Evolutionary conservation across 2,888 invertebrate genomes (phyloP).

Genomic region (Pachycephus smyrnensis): DNA sequence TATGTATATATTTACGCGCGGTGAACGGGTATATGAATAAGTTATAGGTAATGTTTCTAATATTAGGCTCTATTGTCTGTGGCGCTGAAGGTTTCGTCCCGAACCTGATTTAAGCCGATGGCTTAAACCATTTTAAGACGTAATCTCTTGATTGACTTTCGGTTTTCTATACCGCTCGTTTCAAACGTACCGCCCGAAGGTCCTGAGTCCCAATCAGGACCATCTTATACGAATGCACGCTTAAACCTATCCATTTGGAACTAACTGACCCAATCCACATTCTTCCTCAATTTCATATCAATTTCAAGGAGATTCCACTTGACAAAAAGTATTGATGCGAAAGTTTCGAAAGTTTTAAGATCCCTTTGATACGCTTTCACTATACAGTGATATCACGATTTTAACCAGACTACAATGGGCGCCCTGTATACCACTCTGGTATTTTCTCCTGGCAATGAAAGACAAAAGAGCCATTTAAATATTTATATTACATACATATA

Average conservation of each 20-base stretch:
- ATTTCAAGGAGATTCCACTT: neutral
- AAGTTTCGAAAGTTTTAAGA: constrained; percentile 1
- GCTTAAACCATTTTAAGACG: constrained; percentile 8
- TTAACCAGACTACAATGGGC: neutral
- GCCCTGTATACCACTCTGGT: neutral
- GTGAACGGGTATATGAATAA: constrained; percentile 16
- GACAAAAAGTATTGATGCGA: neutral
- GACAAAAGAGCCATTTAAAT: no score
- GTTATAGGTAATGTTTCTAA: constrained; percentile 21
- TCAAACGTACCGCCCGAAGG: neutral
- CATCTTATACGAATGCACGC: neutral
- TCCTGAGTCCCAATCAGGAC: neutral
- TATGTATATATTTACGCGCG: neutral
- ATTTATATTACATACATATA: neutral
- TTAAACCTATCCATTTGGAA: neutral
- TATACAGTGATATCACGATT: neutral
- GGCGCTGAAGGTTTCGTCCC: constrained; percentile 10
- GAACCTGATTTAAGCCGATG: constrained; percentile 17
- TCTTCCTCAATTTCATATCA: neutral
- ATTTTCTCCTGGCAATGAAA: no score
- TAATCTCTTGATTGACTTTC: constrained; percentile 20
- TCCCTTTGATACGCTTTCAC: neutral
- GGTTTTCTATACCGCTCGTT: constrained; percentile 9
- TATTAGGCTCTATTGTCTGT: constrained; percentile 22
- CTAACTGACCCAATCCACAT: neutral